Evolutionary conservation across 2,113 vertebrate genomes (phyloP), one percentile per base, ranked within the genome.

Genomic region (Muscicapa adusta): DNA sequence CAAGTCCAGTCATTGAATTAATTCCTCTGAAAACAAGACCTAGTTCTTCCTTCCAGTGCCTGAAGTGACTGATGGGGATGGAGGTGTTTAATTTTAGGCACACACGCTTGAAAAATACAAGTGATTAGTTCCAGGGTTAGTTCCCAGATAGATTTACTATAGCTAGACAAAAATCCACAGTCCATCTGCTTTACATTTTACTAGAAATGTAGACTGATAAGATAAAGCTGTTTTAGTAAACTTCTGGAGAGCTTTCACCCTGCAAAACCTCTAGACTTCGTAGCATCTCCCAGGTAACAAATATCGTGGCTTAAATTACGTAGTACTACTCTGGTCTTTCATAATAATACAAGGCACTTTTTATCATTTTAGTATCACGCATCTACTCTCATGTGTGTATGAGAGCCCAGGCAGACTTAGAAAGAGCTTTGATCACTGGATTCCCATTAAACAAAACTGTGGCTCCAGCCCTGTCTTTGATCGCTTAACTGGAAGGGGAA

Each of bases 81-180:
- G 42, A 94, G 50, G 16, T 79, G 26, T 50, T 74, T 91, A 89
- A 93, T 72, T 94, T 93, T 70, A 95, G 71, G 58, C 62, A 91
- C 3, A 23, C 0, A 85, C 36, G 56, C 67, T 89, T 96, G 91
- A 95, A 89, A 97, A 92, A 92, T 75, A 62, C 50, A 89, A 85
- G 84, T 89, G 74, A 91, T 93, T 91, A 84, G 81, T 95, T 95
- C 66, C 87, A 87, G 80, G 57, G 70, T 68, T 93, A 91, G 73
- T 75, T 82, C 58, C 70, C 58, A 89, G 61, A 75, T 42, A 87
- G 77, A 92, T 86, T 91, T 92, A 65, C 61, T 76, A 61, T 2
- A 81, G 40, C n/a, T 67, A 70, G 60, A 57, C n/a, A 75, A 72
- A 87, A 28, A 3, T 29, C 3, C 58, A 34, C 36, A 88, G 91